Evolutionary conservation across 2,113 vertebrate species (phyloP), one percentile per base, ranked within the genome.

Genomic region (Ceyx margarethae): DNA sequence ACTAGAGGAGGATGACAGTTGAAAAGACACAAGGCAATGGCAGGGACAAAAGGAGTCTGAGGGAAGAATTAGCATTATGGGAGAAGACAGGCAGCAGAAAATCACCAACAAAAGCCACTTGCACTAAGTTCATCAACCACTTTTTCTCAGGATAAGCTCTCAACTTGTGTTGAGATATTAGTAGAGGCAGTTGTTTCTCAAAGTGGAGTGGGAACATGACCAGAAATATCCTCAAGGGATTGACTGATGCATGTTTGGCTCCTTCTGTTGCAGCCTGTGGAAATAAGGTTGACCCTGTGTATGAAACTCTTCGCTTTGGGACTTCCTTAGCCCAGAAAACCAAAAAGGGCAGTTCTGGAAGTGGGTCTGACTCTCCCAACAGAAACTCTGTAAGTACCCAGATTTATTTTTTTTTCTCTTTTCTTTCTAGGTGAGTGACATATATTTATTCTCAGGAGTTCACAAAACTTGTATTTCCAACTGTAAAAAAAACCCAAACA

Each of bases 221-320:
- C 13, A 37, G 37, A 45, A 81, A 67, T 62, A 35, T 21, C 64
- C 64, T 77, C 26, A 23, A 73, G 11, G 13, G 11, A 53, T 53
- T 53, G 29, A 62, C 3, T 95, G 56, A 93, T 50, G 13, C 45
- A 15, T 29, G 33, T 96, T 81, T 96, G 91, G 31, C 66, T 69
- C 87, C 53, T 92, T 96, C 85, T 93, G 7, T 96, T 95, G 23
- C 95, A 99, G 99, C 99, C 64, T 99, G 99, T 94, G 98, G 99
- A 80, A 99, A 99, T 93, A 99, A 99, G 90, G 99, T 99, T 94
- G 99, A 99, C 91, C 99, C 99, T 0, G 99, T 99, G 25, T 99
- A 99, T 37, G 99, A 99, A 98, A 97, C 99, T 25, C 98, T 99
- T 29, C 98, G 99, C 58, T 99, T 99, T 69, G 99, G 99, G 74